These are phyloP conservation scores for Myrmecophaga tridactyla DNA, from an alignment of 2,113 vertebrate genomes.

Conservation along the genomic window DNA sequence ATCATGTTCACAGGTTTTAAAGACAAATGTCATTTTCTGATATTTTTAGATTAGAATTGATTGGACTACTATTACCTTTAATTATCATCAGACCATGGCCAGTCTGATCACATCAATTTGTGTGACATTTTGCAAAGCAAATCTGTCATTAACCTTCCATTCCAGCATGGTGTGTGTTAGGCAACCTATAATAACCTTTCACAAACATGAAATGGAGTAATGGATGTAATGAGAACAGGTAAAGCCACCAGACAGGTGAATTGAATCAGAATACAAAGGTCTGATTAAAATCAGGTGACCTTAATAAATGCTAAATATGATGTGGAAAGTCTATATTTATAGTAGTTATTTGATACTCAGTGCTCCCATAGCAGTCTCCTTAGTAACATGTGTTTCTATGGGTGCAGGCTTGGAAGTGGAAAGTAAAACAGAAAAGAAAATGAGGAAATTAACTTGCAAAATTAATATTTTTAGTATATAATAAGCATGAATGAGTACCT, in stretches of 20 bases:
- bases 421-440: neutral
- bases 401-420: neutral
- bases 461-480: neutral
- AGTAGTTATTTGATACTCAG: neutral
- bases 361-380: neutral
- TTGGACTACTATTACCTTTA: conserved; percentile 67
- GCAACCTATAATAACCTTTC: neutral
- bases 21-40: conserved; percentile 42
- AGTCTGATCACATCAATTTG: conserved; percentile 63
- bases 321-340: neutral
- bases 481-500: neutral
- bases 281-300: neutral
- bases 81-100: conserved; percentile 55
- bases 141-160: conserved; percentile 73
- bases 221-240: neutral
- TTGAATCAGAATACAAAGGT: neutral
- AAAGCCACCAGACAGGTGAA: neutral
- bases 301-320: conserved; percentile 1
- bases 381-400: neutral
- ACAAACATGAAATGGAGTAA: neutral
- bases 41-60: conserved; percentile 65
- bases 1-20: conserved; percentile 60
- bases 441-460: neutral
- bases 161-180: neutral
- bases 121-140: conserved; percentile 70